Conservation (phyloP, 1,140 invertebrate genomes). For the Rhopalosiphum maidis region DNA sequence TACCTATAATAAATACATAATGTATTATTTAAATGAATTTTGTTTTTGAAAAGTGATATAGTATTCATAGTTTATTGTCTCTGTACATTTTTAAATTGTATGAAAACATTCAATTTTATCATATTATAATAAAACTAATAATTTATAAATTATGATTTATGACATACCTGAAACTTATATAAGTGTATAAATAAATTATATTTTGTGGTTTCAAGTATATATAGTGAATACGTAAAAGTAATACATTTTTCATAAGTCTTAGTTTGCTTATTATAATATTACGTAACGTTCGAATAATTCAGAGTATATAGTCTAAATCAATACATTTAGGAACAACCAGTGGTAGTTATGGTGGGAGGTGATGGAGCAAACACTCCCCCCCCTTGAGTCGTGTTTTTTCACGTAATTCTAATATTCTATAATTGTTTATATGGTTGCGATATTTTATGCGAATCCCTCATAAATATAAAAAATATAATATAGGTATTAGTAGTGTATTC, state of each 20-base stretch:
- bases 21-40: neutral
- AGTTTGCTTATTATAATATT: neutral
- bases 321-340: neutral
- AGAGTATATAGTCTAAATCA: neutral
- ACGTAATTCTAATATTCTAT: slow-evolving; percentile 2
- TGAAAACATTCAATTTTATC: neutral
- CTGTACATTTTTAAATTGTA: neutral
- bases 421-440: neutral
- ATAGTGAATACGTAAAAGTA: neutral
- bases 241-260: neutral
- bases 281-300: neutral
- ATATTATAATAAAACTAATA: no score
- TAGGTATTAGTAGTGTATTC: neutral
- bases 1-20: neutral
- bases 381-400: neutral
- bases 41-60: neutral
- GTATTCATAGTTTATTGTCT: no score
- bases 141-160: no score
- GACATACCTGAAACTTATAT: neutral
- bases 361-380: neutral
- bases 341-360: neutral
- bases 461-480: neutral
- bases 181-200: neutral
- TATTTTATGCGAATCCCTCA: neutral
- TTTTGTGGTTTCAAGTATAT: neutral